A percentile compares a stretch with the other conserved stretches of the same genome.
phyloP scores from a whole-genome alignment of 1,140 invertebrate genomes.

The Sinella curviseta region DNA sequence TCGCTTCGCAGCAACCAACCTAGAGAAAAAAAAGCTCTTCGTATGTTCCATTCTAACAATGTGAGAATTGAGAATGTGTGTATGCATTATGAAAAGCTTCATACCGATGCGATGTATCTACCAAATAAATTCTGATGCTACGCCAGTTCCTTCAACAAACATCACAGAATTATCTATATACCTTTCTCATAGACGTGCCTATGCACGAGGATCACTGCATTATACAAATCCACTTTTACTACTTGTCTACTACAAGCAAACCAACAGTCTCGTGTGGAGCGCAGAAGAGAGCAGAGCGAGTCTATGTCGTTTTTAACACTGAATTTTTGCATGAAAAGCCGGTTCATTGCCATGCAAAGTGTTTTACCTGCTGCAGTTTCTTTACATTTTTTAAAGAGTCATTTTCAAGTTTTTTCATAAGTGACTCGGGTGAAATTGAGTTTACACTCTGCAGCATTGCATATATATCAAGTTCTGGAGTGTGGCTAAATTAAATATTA shows the following conservation, averaged over 20 bases:
- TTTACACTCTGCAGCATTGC: not conserved
- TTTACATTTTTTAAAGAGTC: not conserved
- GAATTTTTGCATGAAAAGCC: not conserved
- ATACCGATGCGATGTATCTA: too few species aligned
- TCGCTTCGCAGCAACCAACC: not conserved
- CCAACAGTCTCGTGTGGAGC: constrained; percentile 12
- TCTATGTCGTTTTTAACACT: not conserved
- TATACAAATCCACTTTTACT: not conserved
- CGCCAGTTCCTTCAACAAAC: too few species aligned
- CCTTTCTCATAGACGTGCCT: too few species aligned
- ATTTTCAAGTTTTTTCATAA: not conserved
- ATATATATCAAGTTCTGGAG: not conserved
- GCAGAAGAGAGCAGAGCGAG: not conserved
- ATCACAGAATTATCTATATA: not conserved
- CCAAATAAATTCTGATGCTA: too few species aligned
- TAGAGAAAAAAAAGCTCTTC: not conserved
- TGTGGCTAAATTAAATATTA: not conserved
- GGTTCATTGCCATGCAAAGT: not conserved
- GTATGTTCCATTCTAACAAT: not conserved
- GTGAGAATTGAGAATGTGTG: too few species aligned
- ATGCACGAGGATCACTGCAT: too few species aligned
- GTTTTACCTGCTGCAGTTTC: not conserved
- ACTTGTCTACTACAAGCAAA: not conserved
- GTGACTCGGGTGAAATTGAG: not conserved
- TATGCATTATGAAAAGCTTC: too few species aligned